A percentile compares a stretch with the other conserved stretches of the same genome.
Evolutionary conservation across 2,113 vertebrate genomes (phyloP).

Genomic region (Synchiropus splendidus): DNA sequence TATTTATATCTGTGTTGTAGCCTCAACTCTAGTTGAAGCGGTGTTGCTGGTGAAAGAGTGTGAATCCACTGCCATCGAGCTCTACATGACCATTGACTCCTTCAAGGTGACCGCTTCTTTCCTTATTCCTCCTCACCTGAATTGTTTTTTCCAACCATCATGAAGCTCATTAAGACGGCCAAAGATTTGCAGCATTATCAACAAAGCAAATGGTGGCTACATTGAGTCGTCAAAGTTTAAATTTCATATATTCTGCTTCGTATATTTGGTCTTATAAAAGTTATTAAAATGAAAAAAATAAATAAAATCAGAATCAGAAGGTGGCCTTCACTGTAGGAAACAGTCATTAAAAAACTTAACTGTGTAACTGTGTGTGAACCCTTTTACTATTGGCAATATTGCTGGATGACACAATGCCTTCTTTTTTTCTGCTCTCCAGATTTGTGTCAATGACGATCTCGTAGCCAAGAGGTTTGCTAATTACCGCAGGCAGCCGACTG

Average conservation of each 20-base stretch:
- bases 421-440: constrained; percentile 48
- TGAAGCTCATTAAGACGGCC: background rate
- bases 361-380: no score
- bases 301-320: no score
- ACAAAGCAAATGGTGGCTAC: no score
- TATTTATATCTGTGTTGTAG: constrained; percentile 42
- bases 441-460: constrained; percentile 87
- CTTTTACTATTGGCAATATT: background rate
- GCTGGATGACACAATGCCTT: background rate
- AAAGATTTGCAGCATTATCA: no score
- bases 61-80: constrained; percentile 68
- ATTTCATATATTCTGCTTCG: background rate
- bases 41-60: constrained; percentile 64
- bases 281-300: no score
- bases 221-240: background rate
- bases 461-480: constrained; percentile 80
- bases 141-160: background rate
- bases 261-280: background rate
- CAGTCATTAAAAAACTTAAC: no score
- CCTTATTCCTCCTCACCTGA: background rate
- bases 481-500: constrained; percentile 36
- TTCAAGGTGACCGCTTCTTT: constrained; percentile 71
- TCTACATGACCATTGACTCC: constrained; percentile 73
- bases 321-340: no score
- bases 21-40: constrained; percentile 67